phyloP scores from a whole-genome alignment of 2,888 invertebrate species.

The Lordiphosa andalusiaca region DNA sequence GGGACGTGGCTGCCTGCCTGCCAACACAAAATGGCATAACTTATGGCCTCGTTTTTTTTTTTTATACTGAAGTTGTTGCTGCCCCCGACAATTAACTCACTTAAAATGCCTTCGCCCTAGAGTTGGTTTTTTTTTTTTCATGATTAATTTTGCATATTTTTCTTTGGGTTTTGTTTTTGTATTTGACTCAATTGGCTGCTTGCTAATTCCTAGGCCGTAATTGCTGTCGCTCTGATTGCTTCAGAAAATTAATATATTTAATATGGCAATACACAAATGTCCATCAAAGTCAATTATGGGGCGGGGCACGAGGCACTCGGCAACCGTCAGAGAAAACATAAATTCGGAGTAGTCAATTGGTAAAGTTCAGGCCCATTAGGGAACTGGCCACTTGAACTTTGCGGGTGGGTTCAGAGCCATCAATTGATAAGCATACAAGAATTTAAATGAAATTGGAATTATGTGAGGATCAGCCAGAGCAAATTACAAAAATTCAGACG shows the following conservation, averaged over 20 bases:
- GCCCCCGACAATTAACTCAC: constrained; percentile 48
- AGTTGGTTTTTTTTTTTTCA: constrained; percentile 47
- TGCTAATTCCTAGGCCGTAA: neutral
- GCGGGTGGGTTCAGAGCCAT: constrained; percentile 5
- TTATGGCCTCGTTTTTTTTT: constrained; percentile 51
- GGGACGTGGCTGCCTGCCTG: constrained; percentile 31
- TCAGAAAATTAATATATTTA: constrained; percentile 62
- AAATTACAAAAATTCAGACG: constrained; percentile 21
- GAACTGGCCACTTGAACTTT: constrained; percentile 66
- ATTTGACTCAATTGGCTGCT: constrained; percentile 29
- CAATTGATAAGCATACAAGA: constrained; percentile 5
- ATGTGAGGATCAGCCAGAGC: constrained; percentile 15
- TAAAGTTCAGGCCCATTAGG: constrained; percentile 55
- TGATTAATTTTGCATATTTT: constrained; percentile 43
- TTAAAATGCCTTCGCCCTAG: constrained; percentile 55
- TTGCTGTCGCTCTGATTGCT: constrained; percentile 47
- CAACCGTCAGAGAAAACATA: constrained; percentile 35
- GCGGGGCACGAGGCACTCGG: constrained; percentile 5
- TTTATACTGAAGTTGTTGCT: constrained; percentile 25
- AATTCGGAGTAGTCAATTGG: constrained; percentile 65
- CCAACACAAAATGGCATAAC: constrained; percentile 65
- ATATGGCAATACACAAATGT: constrained; percentile 34
- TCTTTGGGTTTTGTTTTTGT: constrained; percentile 9
- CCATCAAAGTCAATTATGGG: constrained; percentile 52
- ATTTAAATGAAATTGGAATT: constrained; percentile 28